phyloP scores from a whole-genome alignment of 2,113 vertebrate genomes.

The Pandion haliaetus region DNA sequence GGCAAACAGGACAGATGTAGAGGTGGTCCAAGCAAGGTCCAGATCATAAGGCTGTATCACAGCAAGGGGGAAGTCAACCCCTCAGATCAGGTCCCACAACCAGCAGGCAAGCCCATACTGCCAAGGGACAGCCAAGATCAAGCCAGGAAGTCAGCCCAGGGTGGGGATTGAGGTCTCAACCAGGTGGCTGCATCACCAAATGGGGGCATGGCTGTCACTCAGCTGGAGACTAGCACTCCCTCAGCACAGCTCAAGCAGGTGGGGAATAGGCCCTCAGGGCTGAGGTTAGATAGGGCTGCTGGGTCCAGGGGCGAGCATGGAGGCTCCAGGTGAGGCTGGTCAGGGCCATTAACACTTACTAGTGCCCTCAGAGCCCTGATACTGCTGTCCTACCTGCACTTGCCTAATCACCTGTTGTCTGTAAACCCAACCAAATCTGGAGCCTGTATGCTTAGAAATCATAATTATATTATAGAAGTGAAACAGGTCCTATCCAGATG shows the following conservation, averaged over 20 bases:
- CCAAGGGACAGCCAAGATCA: background rate
- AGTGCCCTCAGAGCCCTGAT: background rate
- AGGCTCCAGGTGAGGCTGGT: background rate
- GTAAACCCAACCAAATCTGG: background rate
- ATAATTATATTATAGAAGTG: background rate
- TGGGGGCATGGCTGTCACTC: background rate
- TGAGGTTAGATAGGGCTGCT: background rate
- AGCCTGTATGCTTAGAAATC: background rate
- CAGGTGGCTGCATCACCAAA: background rate
- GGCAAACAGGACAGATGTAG: background rate
- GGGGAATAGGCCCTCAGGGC: accelerated
- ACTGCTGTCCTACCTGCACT: background rate
- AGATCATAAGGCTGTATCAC: background rate
- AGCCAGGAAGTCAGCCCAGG: background rate
- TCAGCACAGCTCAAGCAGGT: background rate
- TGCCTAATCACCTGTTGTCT: background rate
- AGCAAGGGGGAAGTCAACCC: background rate
- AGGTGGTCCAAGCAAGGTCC: background rate
- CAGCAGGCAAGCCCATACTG: background rate
- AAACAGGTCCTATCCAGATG: background rate
- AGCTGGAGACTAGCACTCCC: background rate
- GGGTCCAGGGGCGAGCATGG: background rate
- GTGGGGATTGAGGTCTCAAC: background rate
- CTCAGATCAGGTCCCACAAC: background rate
- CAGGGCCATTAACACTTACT: background rate